Evolutionary conservation across 2,113 vertebrate genomes (phyloP).

Genomic region (Phyllostomus hastatus): DNA sequence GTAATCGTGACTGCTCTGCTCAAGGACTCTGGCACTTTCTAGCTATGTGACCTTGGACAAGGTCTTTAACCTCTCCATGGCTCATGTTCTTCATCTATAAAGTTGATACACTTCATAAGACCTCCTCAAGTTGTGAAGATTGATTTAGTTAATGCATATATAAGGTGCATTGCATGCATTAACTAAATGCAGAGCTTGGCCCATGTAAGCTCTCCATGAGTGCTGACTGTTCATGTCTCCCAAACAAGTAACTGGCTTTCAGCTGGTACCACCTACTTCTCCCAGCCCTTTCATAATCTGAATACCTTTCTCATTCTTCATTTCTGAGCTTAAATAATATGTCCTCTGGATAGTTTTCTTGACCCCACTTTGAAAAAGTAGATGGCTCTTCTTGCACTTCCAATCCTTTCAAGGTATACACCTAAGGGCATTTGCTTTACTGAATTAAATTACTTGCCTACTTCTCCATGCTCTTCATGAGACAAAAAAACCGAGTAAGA

Average conservation of each 20-base stretch:
- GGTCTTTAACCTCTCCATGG: background rate
- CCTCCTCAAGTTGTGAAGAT: background rate
- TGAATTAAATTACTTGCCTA: background rate
- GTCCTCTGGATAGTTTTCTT: background rate
- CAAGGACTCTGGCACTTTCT: background rate
- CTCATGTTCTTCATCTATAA: background rate
- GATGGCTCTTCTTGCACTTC: background rate
- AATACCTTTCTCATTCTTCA: background rate
- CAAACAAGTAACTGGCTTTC: background rate
- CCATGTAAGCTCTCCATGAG: rapidly evolving
- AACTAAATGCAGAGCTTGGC: background rate
- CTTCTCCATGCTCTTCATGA: background rate
- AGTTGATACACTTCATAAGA: background rate
- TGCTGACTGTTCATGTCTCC: background rate
- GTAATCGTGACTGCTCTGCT: background rate
- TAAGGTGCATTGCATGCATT: too few species aligned
- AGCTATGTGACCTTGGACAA: background rate
- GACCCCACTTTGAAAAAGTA: background rate
- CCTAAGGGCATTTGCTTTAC: background rate
- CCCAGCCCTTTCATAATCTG: background rate
- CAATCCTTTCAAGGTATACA: background rate
- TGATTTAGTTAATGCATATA: background rate
- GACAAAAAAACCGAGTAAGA: background rate
- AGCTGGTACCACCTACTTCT: background rate
- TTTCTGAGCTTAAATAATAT: background rate